These are phyloP conservation scores for Argyresthia goedartella DNA, from an alignment of 2,888 invertebrate genomes.

Conservation along the genomic window DNA sequence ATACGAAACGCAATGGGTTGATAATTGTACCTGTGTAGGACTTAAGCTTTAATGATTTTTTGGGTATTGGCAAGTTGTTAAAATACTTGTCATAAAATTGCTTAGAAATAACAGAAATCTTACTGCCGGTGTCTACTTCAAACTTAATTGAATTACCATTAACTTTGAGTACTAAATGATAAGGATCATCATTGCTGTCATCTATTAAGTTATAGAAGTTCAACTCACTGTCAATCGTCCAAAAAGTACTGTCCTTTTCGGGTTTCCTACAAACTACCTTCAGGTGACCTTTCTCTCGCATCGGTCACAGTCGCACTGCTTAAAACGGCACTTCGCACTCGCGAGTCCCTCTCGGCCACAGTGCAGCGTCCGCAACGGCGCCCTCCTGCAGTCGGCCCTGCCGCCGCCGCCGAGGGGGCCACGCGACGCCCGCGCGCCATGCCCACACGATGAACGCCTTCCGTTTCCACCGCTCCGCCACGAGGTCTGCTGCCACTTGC, in stretches of 20 bases:
- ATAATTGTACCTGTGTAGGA: not conserved
- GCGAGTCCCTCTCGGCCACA: not conserved
- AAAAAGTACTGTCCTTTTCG: not conserved
- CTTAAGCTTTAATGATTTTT: not conserved
- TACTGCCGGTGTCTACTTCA: too few relatives aligned
- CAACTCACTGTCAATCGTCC: not conserved
- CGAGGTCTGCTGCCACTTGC: conserved; percentile 1
- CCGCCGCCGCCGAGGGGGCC: not conserved
- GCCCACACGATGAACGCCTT: not conserved
- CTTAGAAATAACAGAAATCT: too few relatives aligned
- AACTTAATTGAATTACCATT: not conserved
- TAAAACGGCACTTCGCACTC: not conserved
- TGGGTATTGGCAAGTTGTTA: not conserved
- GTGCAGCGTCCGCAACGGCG: not conserved
- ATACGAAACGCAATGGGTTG: not conserved
- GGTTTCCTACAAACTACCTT: not conserved
- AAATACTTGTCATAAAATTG: not conserved
- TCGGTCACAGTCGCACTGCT: not conserved
- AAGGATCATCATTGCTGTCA: not conserved
- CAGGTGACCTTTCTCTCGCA: not conserved
- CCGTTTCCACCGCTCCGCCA: not conserved
- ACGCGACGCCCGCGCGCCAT: not conserved
- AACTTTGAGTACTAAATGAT: not conserved
- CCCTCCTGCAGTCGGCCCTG: not conserved
- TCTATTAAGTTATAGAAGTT: not conserved